These are phyloP conservation scores for Lontra canadensis DNA, from an alignment of 2,113 vertebrate genomes.

Conservation along the genomic window DNA sequence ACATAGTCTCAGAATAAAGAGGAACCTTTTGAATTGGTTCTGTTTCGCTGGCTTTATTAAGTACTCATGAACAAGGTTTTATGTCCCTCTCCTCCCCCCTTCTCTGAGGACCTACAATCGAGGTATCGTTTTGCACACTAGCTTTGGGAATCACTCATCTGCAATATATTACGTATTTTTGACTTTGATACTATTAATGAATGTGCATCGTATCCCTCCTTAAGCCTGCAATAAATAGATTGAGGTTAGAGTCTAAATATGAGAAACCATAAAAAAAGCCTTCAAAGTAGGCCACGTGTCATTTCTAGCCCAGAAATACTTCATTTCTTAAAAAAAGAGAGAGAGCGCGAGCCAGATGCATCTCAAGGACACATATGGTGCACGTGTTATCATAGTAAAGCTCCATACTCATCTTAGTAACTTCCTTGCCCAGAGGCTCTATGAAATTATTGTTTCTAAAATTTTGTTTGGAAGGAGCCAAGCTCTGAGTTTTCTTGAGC, in stretches of 20 bases:
- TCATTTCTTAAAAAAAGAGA: background rate
- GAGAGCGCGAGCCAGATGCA: background rate
- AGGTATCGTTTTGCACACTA: background rate
- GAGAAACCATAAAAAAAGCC: constrained; percentile 3
- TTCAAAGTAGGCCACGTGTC: constrained; percentile 16
- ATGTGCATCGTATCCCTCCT: background rate
- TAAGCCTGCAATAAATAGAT: constrained; percentile 11
- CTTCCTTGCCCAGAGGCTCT: background rate
- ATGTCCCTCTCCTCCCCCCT: background rate
- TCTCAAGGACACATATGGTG: background rate
- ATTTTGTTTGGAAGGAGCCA: constrained; percentile 21
- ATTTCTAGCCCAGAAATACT: constrained; percentile 47
- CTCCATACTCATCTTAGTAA: background rate
- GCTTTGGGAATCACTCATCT: background rate
- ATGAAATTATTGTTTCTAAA: constrained; percentile 10
- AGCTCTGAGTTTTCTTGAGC: background rate
- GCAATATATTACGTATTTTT: background rate
- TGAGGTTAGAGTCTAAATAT: constrained; percentile 4
- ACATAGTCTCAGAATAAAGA: background rate
- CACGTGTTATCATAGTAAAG: background rate
- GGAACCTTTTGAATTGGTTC: background rate
- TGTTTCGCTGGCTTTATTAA: background rate
- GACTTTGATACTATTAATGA: background rate
- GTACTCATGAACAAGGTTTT: background rate
- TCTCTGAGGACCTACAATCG: background rate